phyloP scores from a whole-genome alignment of 1,140 invertebrate species.

The Drosophila tropicalis region DNA sequence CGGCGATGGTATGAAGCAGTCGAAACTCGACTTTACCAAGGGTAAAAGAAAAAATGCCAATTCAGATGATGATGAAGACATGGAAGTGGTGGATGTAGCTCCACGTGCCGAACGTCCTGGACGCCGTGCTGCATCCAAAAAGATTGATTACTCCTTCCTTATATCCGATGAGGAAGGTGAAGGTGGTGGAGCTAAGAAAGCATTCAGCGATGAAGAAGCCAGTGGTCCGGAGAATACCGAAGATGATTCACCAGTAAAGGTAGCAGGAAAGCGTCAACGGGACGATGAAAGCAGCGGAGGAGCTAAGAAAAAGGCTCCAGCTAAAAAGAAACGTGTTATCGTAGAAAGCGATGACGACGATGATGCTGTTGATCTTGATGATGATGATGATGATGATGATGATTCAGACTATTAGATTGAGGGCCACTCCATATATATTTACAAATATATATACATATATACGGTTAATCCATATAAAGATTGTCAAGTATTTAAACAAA shows the following conservation, averaged over 20 bases:
- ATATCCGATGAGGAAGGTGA: conserved; percentile 55
- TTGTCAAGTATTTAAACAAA: conserved; percentile 27
- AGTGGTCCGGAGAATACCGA: conserved; percentile 29
- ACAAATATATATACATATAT: too few relatives aligned
- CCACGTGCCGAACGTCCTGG: conserved; percentile 79
- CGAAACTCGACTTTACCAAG: conserved; percentile 84
- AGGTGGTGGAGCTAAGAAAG: conserved; percentile 26
- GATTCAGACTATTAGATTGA: conserved; percentile 72
- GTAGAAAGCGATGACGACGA: conserved; percentile 59
- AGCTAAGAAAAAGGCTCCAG: conserved; percentile 47
- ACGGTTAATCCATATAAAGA: conserved; percentile 20
- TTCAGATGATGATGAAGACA: conserved; percentile 72
- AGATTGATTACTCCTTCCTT: conserved; percentile 74
- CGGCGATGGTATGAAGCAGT: conserved; percentile 85
- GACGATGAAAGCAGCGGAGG: conserved; percentile 65
- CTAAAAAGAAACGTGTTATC: conserved; percentile 49
- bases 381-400: conserved; percentile 46
- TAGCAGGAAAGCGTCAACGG: conserved; percentile 54
- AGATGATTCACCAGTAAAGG: conserved; percentile 55
- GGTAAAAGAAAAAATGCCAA: conserved; percentile 79
- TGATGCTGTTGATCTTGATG: conserved; percentile 18
- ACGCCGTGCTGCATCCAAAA: conserved; percentile 84
- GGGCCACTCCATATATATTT: background rate
- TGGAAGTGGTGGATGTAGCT: conserved; percentile 44
- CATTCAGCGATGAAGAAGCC: conserved; percentile 18